Base-by-base conservation (phyloP, 2,113 vertebrate species). In the Notarius lentiginosus region DNA sequence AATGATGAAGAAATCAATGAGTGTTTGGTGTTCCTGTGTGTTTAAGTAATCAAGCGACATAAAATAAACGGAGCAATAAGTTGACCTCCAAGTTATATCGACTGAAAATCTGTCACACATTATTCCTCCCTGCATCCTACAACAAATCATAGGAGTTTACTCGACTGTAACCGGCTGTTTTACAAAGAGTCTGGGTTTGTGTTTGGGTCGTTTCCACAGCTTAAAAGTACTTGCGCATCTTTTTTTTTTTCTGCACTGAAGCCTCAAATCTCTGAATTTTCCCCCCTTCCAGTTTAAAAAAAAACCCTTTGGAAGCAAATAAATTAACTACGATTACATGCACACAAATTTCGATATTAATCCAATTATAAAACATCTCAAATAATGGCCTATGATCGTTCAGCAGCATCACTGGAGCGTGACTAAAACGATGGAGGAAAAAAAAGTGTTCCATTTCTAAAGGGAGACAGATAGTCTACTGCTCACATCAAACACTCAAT, bases 341-440 rank as follows among this genome's bases (percentile, higher is more conserved):
- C 65, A 22, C 58, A 7, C 30, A 63, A 1, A 73, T 84, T 73
- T 72, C 53, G 10, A 84, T 60, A 75, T 84, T 60, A 75, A 75
- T 75, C 20, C 30, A 75, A 47, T 73, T 72, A 77, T 18, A 79
- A 79, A 79, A 4, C 49, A 56, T 41, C 10, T 17, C 18, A 17
- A 14, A 34, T n/a, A 79, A 84, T 7, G 11, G 11, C 7, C 11
- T 34, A 24, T 30, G 51, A 72, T 55, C 65, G n/a, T 70, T 24
- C 55, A 60, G 22, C 55, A 73, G 68, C 53, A 56, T 47, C 55
- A 20, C 1, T 84, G 55, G 3, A 6, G 83, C 20, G 68, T 60
- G 83, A 47, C 7, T 70, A 66, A 49, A 83, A 65, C 47, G 2
- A n/a, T 51, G 41, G 24, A 5, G 41, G 9, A 5, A 11, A 58